Conservation (phyloP, 2,797 vertebrate species). For the Poecilia picta region DNA sequence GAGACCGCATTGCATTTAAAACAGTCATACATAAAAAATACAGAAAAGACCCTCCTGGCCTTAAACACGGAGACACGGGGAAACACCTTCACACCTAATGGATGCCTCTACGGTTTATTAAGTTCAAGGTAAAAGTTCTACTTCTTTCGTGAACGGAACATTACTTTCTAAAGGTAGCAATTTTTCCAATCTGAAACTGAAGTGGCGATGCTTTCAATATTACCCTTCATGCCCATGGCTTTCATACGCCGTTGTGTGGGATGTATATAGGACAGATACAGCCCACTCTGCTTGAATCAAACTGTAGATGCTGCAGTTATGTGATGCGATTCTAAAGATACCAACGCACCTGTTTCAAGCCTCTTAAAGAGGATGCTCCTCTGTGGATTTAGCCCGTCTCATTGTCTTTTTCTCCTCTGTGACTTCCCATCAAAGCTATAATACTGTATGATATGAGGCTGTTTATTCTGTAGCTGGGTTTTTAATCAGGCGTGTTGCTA, state of each 20-base stretch:
- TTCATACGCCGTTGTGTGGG: not conserved
- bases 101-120: not conserved
- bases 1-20: not conserved
- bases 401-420: not conserved
- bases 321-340: not conserved
- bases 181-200: not conserved
- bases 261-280: not conserved
- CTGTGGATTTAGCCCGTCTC: not conserved
- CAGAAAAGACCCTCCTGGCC: not conserved
- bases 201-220: not conserved
- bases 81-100: not conserved
- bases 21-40: not conserved
- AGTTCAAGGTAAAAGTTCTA: not conserved
- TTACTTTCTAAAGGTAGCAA: not conserved
- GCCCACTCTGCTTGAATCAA: not conserved
- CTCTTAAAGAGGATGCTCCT: not conserved
- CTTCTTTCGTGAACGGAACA: not conserved
- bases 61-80: not conserved
- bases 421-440: not conserved
- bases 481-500: not conserved
- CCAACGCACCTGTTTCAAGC: not conserved
- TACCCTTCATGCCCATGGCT: no score
- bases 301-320: not conserved
- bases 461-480: not conserved
- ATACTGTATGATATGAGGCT: not conserved